Base-by-base conservation (phyloP, 2,113 vertebrate genomes). In the Osmerus eperlanus region DNA sequence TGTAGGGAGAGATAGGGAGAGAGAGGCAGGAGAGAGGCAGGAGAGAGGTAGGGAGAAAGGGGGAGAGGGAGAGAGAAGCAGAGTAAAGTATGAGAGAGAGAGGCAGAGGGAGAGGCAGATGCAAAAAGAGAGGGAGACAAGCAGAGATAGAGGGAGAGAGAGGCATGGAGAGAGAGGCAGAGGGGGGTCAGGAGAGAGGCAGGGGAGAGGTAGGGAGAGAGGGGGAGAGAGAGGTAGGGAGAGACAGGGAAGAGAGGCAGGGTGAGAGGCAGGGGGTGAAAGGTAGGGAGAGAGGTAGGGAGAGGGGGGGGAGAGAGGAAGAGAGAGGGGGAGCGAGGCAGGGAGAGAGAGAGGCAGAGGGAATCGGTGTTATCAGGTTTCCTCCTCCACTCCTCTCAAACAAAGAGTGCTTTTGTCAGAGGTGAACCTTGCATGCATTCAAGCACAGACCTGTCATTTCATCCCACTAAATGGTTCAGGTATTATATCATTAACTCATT, bases 321-420 rank as follows among this genome's bases (percentile, higher is more conserved):
- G 32, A 79, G 84, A 25, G 56, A 58, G 23, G 29, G 63, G 6
- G 62, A 60, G 59, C 55, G 54, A 16, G 65, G 19, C 58, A 23
- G 56, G 32, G 29, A n/a, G 62, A 28, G 65, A 64, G 32, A 63
- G 63, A 72, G 59, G 29, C 5, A 63, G 59, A 36, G 18, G 14
- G 21, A 29, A 4, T 9, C 18, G 51, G 32, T 14, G 79, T 15
- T 76, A 82, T 91, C 87, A 51, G 84, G 78, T 90, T 93, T 91
- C 85, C 51, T 81, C 25, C 86, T 83, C 68, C 69, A 83, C 74
- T 83, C 1, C 0, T 59, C 70, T 41, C 53, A 63, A 78, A 92
- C 91, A 91, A 90, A 89, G 87, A 62, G 74, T 29, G 73, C 89
- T 25, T 91, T 91, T 91, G 90, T 91, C 79, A 68, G 51, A 13